A percentile compares a stretch with the other conserved stretches of the same genome.
phyloP scores from a whole-genome alignment of 2,113 vertebrate species.

The Dromas ardeola region DNA sequence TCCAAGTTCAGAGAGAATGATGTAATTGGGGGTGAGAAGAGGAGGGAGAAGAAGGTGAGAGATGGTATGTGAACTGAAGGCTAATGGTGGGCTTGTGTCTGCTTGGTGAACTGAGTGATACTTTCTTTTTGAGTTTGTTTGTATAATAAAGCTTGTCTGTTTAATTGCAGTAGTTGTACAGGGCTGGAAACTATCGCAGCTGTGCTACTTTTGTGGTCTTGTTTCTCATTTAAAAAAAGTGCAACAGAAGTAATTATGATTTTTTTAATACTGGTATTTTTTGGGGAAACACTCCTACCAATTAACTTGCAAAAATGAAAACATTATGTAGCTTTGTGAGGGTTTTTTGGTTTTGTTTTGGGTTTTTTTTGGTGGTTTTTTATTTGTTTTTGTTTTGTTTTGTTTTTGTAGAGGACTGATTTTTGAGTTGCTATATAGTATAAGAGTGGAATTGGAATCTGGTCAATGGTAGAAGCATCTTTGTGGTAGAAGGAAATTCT shows the following conservation, averaged over 20 bases:
- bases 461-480: not conserved
- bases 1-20: not conserved
- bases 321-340: not conserved
- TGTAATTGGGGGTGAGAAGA: not conserved
- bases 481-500: not conserved
- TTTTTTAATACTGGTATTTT: not conserved
- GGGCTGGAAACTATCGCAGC: not conserved
- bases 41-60: not conserved
- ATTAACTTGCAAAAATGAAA: not conserved
- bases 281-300: too few relatives aligned
- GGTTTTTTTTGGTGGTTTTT: not conserved
- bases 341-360: accelerated
- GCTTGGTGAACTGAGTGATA: not conserved
- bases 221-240: not conserved
- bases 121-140: not conserved
- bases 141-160: not conserved
- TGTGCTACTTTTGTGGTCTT: not conserved
- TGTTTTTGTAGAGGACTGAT: not conserved
- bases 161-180: not conserved
- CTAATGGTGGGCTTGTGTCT: not conserved
- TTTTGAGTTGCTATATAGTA: not conserved
- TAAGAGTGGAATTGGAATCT: not conserved
- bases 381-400: too few relatives aligned
- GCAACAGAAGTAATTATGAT: not conserved
- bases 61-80: not conserved